Base-by-base conservation (phyloP, 2,888 invertebrate genomes). In the Heliconius ismenius region DNA sequence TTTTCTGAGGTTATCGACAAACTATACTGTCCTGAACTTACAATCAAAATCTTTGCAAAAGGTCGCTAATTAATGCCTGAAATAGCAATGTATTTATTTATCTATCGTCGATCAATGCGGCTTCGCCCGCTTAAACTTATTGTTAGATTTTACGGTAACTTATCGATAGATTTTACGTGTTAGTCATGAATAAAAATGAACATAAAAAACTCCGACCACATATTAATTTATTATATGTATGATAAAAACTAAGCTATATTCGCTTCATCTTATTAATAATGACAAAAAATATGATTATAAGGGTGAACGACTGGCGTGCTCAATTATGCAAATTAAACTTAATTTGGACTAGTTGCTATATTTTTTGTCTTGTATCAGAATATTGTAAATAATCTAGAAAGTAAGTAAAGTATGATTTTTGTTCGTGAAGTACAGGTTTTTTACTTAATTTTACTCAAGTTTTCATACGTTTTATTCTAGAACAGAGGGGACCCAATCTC, bases 1-100 rank as follows among this genome's bases (percentile, higher is more conserved):
- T 70, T 70, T 70, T 32, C 36, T 32, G 24, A 58, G 32, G 70
- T 70, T 70, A 70, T 70, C 58, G 36, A 54, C 32, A 36, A 58
- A 36, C n/a, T 58, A 58, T 32, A n/a, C 4, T 58, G 13, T n/a
- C 15, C 24, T 39, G 39, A 70, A 58, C 15, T 7, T 7, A 9
- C 13, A 54, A 15, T 58, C 58, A 36, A 32, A 24, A 58, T n/a
- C 43, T 43, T 28, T 49, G 7, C 9, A 26, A 69, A 28, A 69
- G 49, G 70, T 58, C 15, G n/a, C 18, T 28, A 28, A 32, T 58
- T 69, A n/a, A 54, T 54, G 6, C 13, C n/a, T 32, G 13, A 4
- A 36, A 36, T 32, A 64, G n/a, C 11, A 54, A n/a, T 49, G 18
- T 49, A 18, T 43, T 43, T 15, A 43, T 43, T 43, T 49, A 18